Evolutionary conservation across 2,113 vertebrate genomes (phyloP), one percentile per base, ranked within the genome.

Genomic region (Neoarius graeffei): DNA sequence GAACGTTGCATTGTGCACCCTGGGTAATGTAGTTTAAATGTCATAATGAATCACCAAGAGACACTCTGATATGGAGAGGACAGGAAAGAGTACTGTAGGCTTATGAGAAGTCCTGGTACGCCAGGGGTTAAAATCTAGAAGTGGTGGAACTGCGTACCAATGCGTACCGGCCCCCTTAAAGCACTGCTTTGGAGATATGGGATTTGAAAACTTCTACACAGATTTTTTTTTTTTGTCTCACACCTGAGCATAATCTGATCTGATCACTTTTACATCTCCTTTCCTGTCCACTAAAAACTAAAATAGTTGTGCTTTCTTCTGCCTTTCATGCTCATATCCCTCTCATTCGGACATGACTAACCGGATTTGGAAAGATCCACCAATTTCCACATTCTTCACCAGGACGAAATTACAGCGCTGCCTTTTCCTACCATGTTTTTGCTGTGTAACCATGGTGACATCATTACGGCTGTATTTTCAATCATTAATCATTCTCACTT

Each of bases 401-500:
- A 0, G 27, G 74, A 82, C 83, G 25, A 64, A 86, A 56, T 89
- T 35, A 76, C 20, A 20, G 25, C 80, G 19, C 13, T 64, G 57
- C 23, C 57, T 64, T 82, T 82, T 35, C 79, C 57, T 25, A 83
- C 15, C 19, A 5, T 8, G 48, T 77, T n/a, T 77, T 86, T 85
- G 52, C 85, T 25, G 4, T 3, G 66, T 85, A 87, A 20, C 87
- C 80, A 86, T 69, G 81, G 79, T 83, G 81, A 87, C 89, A 20
- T 59, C 85, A 86, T 87, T 90, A 87, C 66, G 17, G 52, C 85
- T 69, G 48, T 90, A 86, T 88, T 90, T 90, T 89, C 83, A 77
- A 90, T 86, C 87, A 89, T 91, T 84, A 90, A 91, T 91, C 90
- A 91, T 91, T 87, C 76, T 85, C 71, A 85, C 71, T 86, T 85